Conservation (phyloP, 2,888 invertebrate species). For the Allolobophora icterica region DNA sequence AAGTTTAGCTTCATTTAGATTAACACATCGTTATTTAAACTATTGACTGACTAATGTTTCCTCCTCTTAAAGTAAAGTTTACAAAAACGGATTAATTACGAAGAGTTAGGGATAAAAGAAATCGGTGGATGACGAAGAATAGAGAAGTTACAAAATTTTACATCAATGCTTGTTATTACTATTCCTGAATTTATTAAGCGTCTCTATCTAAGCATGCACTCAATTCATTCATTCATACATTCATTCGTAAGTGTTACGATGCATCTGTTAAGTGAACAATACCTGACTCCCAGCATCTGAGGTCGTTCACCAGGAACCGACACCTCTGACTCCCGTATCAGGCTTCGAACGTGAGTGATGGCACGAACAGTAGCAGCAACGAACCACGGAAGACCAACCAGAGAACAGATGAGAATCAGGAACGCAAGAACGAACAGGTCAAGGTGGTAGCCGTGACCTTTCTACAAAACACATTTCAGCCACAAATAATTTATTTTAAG, state of each 20-base stretch:
- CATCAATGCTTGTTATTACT: too few relatives aligned
- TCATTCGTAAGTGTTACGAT: too few relatives aligned
- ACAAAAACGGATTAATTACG: neutral
- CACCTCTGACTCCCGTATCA: conserved; percentile 92
- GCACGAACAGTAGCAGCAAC: conserved; percentile 95
- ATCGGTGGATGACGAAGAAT: neutral
- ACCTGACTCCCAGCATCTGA: conserved; percentile 87
- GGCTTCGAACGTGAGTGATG: conserved; percentile 94
- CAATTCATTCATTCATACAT: too few relatives aligned
- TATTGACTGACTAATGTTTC: neutral
- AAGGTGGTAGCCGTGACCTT: conserved; percentile 94
- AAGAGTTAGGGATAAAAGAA: neutral
- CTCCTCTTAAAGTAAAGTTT: neutral
- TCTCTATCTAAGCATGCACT: too few relatives aligned
- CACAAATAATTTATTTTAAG: neutral
- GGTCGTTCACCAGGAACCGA: conserved; percentile 97
- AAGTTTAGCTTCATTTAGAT: neutral
- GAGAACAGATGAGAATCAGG: conserved; percentile 85
- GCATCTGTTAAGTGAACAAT: neutral
- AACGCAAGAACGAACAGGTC: conserved; percentile 88
- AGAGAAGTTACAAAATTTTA: neutral
- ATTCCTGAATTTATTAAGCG: too few relatives aligned
- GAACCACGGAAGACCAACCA: conserved; percentile 84
- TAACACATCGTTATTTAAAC: neutral
- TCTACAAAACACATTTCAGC: conserved; percentile 66